These are phyloP conservation scores for Atopsyche davidsoni DNA, from an alignment of 1,140 invertebrate species.

Conservation along the genomic window DNA sequence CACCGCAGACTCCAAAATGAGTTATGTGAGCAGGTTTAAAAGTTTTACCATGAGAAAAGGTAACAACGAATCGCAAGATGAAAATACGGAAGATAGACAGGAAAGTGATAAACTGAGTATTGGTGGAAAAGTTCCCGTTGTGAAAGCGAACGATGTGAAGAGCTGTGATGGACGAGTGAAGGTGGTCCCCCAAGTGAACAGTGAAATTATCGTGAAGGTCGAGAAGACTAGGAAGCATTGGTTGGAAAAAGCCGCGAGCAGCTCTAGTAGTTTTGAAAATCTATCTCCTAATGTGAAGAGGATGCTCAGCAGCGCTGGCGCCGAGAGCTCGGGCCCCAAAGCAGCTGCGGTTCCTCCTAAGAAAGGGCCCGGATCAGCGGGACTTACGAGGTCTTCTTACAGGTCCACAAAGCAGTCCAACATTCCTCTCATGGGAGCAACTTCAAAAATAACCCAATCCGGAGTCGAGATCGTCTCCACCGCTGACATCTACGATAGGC, in stretches of 20 bases:
- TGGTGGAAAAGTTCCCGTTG: background rate
- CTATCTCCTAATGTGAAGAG: slow-evolving; percentile 54
- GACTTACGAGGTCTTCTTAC: slow-evolving; percentile 38
- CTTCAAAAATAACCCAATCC: slow-evolving; percentile 48
- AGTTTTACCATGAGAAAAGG: slow-evolving; percentile 24
- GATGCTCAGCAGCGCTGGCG: slow-evolving; percentile 47
- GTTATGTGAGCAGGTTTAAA: slow-evolving; percentile 27
- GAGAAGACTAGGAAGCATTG: slow-evolving; percentile 23
- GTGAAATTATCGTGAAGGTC: slow-evolving; percentile 27
- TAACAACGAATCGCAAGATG: slow-evolving; percentile 11
- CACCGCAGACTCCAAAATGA: slow-evolving; percentile 22
- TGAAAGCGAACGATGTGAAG: background rate
- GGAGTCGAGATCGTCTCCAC: slow-evolving; percentile 43
- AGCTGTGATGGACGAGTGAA: slow-evolving; percentile 2
- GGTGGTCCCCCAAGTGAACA: slow-evolving; percentile 20
- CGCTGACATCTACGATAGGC: slow-evolving; percentile 46
- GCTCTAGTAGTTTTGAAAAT: slow-evolving; percentile 45
- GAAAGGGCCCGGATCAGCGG: slow-evolving; percentile 44
- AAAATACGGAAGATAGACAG: background rate
- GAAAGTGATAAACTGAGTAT: slow-evolving; percentile 1
- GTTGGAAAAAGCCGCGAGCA: slow-evolving; percentile 29
- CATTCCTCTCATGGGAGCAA: slow-evolving; percentile 45
- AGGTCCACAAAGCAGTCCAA: slow-evolving; percentile 37
- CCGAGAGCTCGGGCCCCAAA: slow-evolving; percentile 34
- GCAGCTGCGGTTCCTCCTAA: slow-evolving; percentile 34